Evolutionary conservation across 2,113 vertebrate genomes (phyloP).

Genomic region (Podiceps cristatus): DNA sequence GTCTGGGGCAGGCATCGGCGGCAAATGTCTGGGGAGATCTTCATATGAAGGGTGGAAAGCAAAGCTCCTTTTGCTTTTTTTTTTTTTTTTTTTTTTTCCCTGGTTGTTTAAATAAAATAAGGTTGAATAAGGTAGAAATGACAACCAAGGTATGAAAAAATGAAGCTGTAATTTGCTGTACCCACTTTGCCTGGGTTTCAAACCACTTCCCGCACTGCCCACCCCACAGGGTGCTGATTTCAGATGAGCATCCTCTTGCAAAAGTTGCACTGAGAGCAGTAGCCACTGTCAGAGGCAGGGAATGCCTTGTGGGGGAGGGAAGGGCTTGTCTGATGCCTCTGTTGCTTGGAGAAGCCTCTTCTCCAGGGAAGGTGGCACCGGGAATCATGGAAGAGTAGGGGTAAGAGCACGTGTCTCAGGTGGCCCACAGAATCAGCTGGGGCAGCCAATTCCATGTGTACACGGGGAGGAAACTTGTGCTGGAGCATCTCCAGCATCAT

Average conservation of each 20-base stretch:
- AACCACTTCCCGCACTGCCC: not conserved
- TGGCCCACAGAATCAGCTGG: not conserved
- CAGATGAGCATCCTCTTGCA: not conserved
- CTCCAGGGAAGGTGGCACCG: not conserved
- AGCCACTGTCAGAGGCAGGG: not conserved
- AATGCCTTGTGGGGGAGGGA: not conserved
- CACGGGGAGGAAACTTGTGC: not conserved
- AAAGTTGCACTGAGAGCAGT: not conserved
- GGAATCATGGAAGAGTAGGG: not conserved
- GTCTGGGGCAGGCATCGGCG: not conserved
- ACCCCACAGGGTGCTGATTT: rapidly evolving
- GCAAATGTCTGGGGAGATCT: not conserved
- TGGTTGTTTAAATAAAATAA: not conserved
- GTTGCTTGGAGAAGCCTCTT: not conserved
- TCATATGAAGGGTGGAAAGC: not conserved
- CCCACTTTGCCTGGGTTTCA: not conserved
- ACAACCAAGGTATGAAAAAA: not conserved
- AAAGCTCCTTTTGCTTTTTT: not conserved
- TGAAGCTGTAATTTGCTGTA: not conserved
- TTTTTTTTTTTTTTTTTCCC: not conserved
- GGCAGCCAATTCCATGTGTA: not conserved
- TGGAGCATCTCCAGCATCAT: not conserved
- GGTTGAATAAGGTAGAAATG: not conserved
- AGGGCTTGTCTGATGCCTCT: not conserved
- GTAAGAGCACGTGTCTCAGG: not conserved